These are phyloP conservation scores for Xanthia togata DNA, from an alignment of 2,888 invertebrate species.

Conservation along the genomic window DNA sequence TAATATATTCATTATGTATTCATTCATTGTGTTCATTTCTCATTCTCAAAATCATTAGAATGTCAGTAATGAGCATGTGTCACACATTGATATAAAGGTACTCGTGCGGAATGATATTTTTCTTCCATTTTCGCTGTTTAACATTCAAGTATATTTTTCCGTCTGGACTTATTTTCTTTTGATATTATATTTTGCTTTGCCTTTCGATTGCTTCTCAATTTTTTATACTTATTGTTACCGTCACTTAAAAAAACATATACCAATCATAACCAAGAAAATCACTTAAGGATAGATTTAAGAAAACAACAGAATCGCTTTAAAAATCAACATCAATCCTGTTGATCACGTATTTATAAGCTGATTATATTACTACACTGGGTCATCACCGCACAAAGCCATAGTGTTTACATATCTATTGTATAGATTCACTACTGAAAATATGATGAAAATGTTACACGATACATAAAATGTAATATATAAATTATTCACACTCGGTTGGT, in stretches of 20 bases:
- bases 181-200: conserved; percentile 3
- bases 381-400: not conserved
- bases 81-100: not conserved
- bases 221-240: not conserved
- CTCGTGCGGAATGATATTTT: not conserved
- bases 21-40: not conserved
- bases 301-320: not conserved
- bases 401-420: not conserved
- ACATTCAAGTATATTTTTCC: conserved; percentile 15
- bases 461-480: conserved; percentile 59
- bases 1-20: too few species aligned
- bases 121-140: conserved; percentile 10
- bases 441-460: conserved; percentile 48
- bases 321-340: not conserved
- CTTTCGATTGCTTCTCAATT: not conserved
- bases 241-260: not conserved
- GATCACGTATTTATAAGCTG: not conserved
- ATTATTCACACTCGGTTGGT: conserved; percentile 66
- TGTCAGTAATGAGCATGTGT: not conserved
- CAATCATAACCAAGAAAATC: not conserved
- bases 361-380: not conserved
- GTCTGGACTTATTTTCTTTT: not conserved
- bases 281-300: not conserved
- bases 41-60: not conserved
- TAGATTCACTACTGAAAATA: not conserved